Evolutionary conservation across 2,113 vertebrate genomes (phyloP).

Genomic region (Chrysemys picta): DNA sequence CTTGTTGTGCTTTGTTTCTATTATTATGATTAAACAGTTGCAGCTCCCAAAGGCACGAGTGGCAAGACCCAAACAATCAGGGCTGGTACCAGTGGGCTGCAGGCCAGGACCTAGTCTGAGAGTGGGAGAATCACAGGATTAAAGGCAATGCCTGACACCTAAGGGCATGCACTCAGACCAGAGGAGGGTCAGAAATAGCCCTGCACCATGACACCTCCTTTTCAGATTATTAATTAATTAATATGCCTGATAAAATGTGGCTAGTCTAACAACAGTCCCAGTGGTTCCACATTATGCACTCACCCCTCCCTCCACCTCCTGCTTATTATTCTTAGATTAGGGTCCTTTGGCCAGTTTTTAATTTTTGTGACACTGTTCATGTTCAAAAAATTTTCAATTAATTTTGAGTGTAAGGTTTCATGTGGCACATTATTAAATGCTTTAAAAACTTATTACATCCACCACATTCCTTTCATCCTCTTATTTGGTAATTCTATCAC

Average conservation of each 20-base stretch:
- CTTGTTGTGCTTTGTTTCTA: neutral
- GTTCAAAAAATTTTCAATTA: neutral
- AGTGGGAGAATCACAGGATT: neutral
- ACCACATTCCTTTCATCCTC: neutral
- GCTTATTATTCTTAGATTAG: neutral
- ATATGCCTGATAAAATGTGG: neutral
- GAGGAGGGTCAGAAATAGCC: neutral
- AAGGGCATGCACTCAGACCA: neutral
- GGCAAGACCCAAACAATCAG: neutral
- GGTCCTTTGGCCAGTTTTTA: neutral
- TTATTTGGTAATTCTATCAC: conserved; percentile 14
- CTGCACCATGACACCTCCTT: neutral
- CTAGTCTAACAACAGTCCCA: neutral
- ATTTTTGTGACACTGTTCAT: neutral
- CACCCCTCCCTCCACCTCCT: neutral
- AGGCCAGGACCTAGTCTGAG: neutral
- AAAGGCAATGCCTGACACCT: neutral
- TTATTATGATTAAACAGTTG: neutral
- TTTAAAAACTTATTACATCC: neutral
- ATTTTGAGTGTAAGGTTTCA: neutral
- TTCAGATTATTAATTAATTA: neutral
- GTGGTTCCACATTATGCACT: neutral
- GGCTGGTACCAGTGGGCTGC: neutral
- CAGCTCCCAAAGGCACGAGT: neutral
- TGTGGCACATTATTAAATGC: neutral